Base-by-base conservation (phyloP, 2,113 vertebrate species). In the Girardinichthys multiradiatus region DNA sequence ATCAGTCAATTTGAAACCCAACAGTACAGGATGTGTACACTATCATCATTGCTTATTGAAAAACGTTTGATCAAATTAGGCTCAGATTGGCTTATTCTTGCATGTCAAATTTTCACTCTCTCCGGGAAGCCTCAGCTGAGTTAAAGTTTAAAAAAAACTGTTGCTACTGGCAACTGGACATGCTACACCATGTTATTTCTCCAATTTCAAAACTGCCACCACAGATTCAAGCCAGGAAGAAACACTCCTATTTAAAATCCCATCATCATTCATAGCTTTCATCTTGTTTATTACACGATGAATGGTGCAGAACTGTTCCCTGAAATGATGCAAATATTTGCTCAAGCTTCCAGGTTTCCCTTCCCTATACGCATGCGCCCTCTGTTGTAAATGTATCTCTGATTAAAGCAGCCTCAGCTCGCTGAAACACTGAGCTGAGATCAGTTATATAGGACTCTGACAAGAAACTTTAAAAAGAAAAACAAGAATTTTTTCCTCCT, bases 131-230 rank as follows among this genome's bases (percentile, higher is more conserved):
- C 68, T 68, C 61, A 31, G 78, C 35, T 54, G 64, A 30, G 60
- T 65, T 65, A 35, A 29, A 39, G 68, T 72, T n/a, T n/a, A n/a
- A 83, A 42, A 54, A 67, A 83, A 81, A 72, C 62, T 85, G 90
- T 90, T 89, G 82, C 87, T 78, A 88, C 0, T 79, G 75, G 85
- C 88, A 93, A 91, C 92, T 54, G 48, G 24, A 54, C 24, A 39
- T 39, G 37, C 37, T 39, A 12, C 37, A 54, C 26, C 24, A 33
- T 37, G 24, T 64, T 35, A 39, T 4, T 26, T 33, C 33, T 39
- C 26, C 37, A 11, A 28, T 11, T 12, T 48, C n/a, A 42, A 27
- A 29, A 12, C 63, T 39, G 45, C n/a, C n/a, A n/a, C 4, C 31
- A 27, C 33, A 37, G 24, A 54, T 57, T 31, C 31, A 10, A 1